Base-by-base conservation (phyloP, 2,888 invertebrate genomes). In the Chymomyza procnemis region DNA sequence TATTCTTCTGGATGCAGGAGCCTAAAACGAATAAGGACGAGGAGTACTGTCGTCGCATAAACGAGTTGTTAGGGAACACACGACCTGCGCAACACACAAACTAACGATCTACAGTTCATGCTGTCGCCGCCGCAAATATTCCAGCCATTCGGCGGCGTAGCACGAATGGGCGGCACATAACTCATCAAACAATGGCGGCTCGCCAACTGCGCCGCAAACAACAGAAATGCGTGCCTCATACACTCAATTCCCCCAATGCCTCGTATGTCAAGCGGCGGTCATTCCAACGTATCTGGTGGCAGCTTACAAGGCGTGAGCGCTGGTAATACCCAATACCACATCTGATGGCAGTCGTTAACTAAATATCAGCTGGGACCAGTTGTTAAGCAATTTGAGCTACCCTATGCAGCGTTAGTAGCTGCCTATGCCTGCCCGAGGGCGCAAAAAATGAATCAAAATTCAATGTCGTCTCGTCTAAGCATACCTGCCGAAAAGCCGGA, bases 1-100 rank as follows among this genome's bases (percentile, higher is more conserved):
- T 97, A 89, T 99, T 99, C 92, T 99, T 98, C 91, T 99, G 99
- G 99, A 94, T 99, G 92, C 99, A 99, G 94, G 99, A 99, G 90
- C 95, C 97, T 0, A 97, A 97, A 90, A 94, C 95, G 9, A 98
- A 99, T 58, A 98, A 97, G 88, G 99, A 99, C 92, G 99, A 99
- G 75, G 99, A 99, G 55, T 93, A 94, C 76, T 97, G 97, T 88
- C 94, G 97, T 87, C 95, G 96, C 74, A 96, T 99, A 54, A 99
- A 99, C 91, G 99, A 99, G 88, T 94, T 96, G 41, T 92, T 99
- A 80, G 99, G 99, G 90, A 98, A 99, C 91, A 99, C 99, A 2
- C 97, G 98, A 0, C 94, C 97, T 50, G 95, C 95, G 0, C 86
- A 87, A 50, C 0, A 94, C 94, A 62, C 94, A 94, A 74, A 97